Evolutionary conservation across 2,888 invertebrate genomes (phyloP), one percentile per base, ranked within the genome.

Genomic region (Colostygia pectinataria): DNA sequence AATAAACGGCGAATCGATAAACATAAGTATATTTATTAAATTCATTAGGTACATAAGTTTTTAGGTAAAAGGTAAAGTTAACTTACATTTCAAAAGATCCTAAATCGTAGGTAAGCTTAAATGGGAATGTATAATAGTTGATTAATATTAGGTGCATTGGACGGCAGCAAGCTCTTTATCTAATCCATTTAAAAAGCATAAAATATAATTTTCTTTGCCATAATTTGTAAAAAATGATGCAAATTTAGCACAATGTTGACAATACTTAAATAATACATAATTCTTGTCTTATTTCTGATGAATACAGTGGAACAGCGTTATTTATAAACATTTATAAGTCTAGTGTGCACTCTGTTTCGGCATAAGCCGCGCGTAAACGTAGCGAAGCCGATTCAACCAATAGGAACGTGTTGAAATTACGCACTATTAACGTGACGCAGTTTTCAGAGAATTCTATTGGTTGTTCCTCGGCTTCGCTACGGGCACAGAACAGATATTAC

Each of bases 91-190:
- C 42, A 41, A 48, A 48, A 34, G 52, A 51, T 12, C 23, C 43
- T 57, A 55, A 57, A 59, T 53, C 12, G 28, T 13, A 28, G 42
- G 53, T 57, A 61, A 59, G 43, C 59, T 58, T 59, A 58, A 58
- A 57, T 53, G 25, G 31, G 13, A 15, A 31, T 44, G 55, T 60
- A 59, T 60, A 59, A 60, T 38, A 29, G 47, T 52, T 48, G 25
- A 55, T 50, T 66, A 65, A 69, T 56, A 67, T 68, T 57, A 56
- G 6, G 61, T 71, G 71, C 71, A 75, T 72, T 86, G 87, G 87
- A 88, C 87, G 87, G 87, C 69, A 75, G 80, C 74, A 82, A 83
- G 82, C 83, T 80, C 74, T 43, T 42, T 40, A 53, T 9, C 24
- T 52, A 32, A 44, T 54, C 44, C 34, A 28, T 44, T 40, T 45